A percentile compares a stretch with the other conserved stretches of the same genome.
phyloP scores from a whole-genome alignment of 1,140 invertebrate species.

The Eupristina koningsbergeri region DNA sequence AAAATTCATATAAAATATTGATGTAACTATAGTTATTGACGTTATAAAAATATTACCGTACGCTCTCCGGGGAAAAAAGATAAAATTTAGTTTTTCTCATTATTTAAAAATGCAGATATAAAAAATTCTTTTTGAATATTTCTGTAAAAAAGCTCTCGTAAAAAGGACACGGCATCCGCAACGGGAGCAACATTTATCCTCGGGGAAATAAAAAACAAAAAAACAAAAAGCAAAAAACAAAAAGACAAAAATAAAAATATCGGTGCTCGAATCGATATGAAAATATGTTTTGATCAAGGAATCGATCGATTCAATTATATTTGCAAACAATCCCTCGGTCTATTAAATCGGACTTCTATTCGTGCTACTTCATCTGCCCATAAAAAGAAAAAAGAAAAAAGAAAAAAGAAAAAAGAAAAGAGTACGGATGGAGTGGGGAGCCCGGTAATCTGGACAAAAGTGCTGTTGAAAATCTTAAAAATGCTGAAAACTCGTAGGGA shows the following conservation, averaged over 20 bases:
- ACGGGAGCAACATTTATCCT: not conserved
- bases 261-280: not conserved
- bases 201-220: too few relatives aligned
- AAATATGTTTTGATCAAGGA: not conserved
- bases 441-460: not conserved
- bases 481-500: slow-evolving; percentile 12
- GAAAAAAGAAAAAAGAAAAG: not conserved
- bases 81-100: not conserved
- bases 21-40: not conserved
- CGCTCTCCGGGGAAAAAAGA: not conserved
- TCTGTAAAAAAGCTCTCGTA: not conserved
- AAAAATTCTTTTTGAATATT: not conserved
- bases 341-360: slow-evolving; percentile 22
- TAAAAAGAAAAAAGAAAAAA: slow-evolving; percentile 6
- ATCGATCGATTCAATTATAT: slow-evolving; percentile 10
- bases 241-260: too few relatives aligned
- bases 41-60: not conserved
- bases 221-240: too few relatives aligned
- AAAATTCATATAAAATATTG: not conserved
- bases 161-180: not conserved
- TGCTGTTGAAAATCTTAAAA: slow-evolving; percentile 18
- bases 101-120: not conserved
- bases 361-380: not conserved
- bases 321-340: not conserved
- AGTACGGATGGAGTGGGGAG: too few relatives aligned